Conservation (phyloP, 2,888 invertebrate species). For the Brachypalpus laphriformis region DNA sequence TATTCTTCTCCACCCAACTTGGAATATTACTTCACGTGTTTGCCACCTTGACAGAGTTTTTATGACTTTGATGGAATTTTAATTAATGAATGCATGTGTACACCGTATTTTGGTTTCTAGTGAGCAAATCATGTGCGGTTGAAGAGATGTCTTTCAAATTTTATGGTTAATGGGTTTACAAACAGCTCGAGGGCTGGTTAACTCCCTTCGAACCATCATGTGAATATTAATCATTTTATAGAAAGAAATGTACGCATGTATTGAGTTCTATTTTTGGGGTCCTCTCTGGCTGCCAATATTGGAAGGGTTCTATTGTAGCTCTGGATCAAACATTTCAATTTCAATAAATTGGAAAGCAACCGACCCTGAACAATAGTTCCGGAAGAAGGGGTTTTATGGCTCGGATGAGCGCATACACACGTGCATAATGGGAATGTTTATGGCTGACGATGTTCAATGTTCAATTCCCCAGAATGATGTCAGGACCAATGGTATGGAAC, state of each 20-base stretch:
- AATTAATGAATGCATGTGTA: conserved; percentile 58
- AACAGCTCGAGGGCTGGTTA: not conserved
- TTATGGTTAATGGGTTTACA: not conserved
- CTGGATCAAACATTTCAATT: conserved; percentile 53
- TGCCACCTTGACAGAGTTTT: not conserved
- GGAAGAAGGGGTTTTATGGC: conserved; percentile 48
- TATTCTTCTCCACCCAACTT: conserved; percentile 11
- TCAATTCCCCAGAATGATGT: conserved; percentile 65
- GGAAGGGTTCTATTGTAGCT: not conserved
- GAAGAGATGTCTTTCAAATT: not conserved
- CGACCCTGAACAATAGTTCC: conserved; percentile 57
- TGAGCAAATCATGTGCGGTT: conserved; percentile 21
- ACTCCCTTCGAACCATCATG: not conserved
- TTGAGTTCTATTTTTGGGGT: too few relatives aligned
- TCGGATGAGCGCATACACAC: conserved; percentile 34
- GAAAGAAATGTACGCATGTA: not conserved
- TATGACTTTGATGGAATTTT: conserved; percentile 65
- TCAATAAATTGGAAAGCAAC: conserved; percentile 64
- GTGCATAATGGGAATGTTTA: conserved; percentile 6
- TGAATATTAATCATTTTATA: conserved; percentile 9
- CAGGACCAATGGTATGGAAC: conserved; percentile 56
- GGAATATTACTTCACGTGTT: conserved; percentile 13
- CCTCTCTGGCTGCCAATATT: too few relatives aligned
- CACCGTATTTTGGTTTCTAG: conserved; percentile 1
- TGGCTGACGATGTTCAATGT: conserved; percentile 36